Conservation (phyloP, 2,113 vertebrate genomes). For the Corythornis madagascariensis region DNA sequence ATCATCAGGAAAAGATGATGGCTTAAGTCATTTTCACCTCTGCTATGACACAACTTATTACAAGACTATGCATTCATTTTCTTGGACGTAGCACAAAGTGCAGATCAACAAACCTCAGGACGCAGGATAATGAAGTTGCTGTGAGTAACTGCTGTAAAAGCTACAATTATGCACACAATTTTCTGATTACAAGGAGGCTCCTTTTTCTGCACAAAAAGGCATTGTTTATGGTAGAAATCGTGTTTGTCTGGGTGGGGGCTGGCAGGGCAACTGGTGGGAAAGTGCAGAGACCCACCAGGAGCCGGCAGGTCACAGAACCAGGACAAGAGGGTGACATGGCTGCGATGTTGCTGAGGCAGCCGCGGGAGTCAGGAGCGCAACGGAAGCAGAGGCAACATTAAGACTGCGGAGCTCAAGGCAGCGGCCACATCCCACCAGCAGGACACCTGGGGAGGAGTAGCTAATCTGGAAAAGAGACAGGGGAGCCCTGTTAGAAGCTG, state of each 20-base stretch:
- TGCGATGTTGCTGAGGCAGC: too few relatives aligned
- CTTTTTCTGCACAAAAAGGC: neutral
- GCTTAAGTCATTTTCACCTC: neutral
- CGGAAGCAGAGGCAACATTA: too few relatives aligned
- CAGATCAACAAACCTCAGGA: fast-evolving
- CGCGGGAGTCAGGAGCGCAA: too few relatives aligned
- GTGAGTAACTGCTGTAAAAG: neutral
- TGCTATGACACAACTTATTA: neutral
- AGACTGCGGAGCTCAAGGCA: too few relatives aligned
- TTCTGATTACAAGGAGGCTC: neutral
- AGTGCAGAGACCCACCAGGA: too few relatives aligned
- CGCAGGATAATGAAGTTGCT: neutral
- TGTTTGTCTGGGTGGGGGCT: neutral
- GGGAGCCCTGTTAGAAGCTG: too few relatives aligned
- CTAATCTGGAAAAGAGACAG: too few relatives aligned
- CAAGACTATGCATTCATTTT: neutral
- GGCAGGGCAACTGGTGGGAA: too few relatives aligned
- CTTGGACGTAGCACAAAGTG: neutral
- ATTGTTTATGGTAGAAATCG: neutral
- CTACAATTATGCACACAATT: neutral
- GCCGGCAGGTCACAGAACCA: too few relatives aligned
- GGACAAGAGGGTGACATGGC: too few relatives aligned
- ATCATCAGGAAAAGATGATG: neutral
- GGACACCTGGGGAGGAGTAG: too few relatives aligned
- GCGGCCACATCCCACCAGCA: too few relatives aligned